These are phyloP conservation scores for Perithous albicinctus DNA, from an alignment of 2,888 invertebrate species.

Conservation along the genomic window DNA sequence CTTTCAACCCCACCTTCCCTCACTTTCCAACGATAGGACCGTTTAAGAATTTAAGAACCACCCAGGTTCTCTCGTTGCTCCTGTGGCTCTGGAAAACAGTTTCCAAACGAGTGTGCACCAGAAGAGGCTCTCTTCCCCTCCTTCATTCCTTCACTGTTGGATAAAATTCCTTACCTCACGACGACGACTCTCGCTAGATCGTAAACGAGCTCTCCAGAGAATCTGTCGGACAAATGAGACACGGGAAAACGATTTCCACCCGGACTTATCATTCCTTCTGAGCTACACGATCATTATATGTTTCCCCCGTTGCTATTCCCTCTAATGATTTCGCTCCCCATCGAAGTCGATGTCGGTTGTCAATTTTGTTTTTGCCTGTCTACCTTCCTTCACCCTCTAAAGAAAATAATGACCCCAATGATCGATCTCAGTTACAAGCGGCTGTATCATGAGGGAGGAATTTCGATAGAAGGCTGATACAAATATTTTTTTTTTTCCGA, in stretches of 20 bases:
- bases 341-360: not conserved
- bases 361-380: constrained; percentile 19
- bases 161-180: not conserved
- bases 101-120: constrained; percentile 8
- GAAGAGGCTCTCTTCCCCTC: not conserved
- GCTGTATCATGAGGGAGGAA: constrained; percentile 11
- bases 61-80: not conserved
- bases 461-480: constrained; percentile 9
- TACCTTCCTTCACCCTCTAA: not conserved
- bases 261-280: constrained; percentile 12
- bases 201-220: constrained; percentile 37
- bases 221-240: constrained; percentile 14
- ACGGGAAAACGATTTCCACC: constrained; percentile 40
- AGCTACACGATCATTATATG: constrained; percentile 4
- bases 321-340: constrained; percentile 18
- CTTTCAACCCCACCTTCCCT: constrained; percentile 5
- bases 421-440: constrained; percentile 36
- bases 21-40: constrained; percentile 44
- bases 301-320: not conserved
- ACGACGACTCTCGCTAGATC: constrained; percentile 7
- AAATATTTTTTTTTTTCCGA: constrained; percentile 4
- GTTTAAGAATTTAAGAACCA: constrained; percentile 54
- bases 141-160: not conserved
- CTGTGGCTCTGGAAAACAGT: constrained; percentile 8
- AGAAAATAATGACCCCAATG: not conserved